Evolutionary conservation across 1,140 invertebrate species (phyloP).

Genomic region (Oscheius sp.): DNA sequence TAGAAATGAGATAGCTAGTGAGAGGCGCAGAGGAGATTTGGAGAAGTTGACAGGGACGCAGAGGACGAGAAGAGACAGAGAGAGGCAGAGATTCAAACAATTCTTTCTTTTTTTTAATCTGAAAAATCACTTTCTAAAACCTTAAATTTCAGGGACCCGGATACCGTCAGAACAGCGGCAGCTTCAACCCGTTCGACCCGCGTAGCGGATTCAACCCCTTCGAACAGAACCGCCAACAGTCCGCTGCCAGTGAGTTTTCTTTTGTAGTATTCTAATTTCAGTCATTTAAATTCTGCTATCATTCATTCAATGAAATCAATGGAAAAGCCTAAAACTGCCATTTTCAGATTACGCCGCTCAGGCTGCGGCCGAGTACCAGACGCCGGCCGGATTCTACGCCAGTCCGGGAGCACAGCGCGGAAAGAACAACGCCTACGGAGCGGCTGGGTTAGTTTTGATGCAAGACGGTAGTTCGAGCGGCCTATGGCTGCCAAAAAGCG

Average conservation of each 20-base stretch:
- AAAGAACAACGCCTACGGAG: neutral
- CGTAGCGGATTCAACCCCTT: neutral
- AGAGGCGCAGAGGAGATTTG: no score
- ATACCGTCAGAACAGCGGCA: neutral
- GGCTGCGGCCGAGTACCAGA: conserved; percentile 1
- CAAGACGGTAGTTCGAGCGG: neutral
- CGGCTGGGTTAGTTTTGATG: no score
- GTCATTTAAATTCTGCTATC: neutral
- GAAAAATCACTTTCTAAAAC: no score
- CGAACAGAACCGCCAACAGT: conserved; percentile 10
- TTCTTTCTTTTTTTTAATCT: no score
- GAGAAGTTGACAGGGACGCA: no score
- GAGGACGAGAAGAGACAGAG: no score
- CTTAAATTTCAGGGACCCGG: no score
- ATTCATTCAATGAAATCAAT: no score
- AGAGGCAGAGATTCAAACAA: no score
- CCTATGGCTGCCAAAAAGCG: no score
- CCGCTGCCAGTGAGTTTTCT: neutral
- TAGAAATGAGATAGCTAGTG: no score
- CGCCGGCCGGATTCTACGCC: conserved; percentile 12
- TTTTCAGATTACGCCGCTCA: neutral
- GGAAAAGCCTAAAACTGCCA: no score
- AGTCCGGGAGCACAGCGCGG: conserved; percentile 21
- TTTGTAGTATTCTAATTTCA: neutral
- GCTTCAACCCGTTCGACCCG: neutral